A percentile compares a stretch with the other conserved stretches of the same genome.
Conservation (phyloP, 1,140 invertebrate species). For the Pinna nobilis region DNA sequence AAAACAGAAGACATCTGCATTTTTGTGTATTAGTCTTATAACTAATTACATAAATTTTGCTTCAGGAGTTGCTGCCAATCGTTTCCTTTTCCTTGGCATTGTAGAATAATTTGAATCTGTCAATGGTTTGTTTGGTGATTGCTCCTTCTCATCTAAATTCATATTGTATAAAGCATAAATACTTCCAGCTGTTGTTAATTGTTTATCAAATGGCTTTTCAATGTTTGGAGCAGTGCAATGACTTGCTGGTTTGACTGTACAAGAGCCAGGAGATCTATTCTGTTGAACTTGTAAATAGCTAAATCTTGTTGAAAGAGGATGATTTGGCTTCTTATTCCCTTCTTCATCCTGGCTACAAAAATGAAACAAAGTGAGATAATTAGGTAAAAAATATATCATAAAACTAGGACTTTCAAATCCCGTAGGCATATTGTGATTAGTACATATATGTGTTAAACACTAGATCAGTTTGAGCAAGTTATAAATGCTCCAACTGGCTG, state of each 20-base stretch:
- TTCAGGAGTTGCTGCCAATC: constrained; percentile 24
- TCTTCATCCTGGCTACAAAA: background rate
- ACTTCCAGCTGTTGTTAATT: constrained; percentile 39
- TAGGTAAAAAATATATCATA: too few species aligned
- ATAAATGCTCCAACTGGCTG: too few species aligned
- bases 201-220: constrained; percentile 34
- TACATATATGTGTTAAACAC: too few species aligned
- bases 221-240: constrained; percentile 31
- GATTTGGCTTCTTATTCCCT: background rate
- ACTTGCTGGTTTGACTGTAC: constrained; percentile 38
- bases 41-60: background rate
- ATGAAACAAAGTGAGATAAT: too few species aligned
- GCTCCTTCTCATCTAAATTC: constrained; percentile 9
- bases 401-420: too few species aligned
- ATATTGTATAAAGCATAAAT: constrained; percentile 39
- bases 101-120: constrained; percentile 23
- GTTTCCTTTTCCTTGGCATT: constrained; percentile 43
- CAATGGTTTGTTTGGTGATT: constrained; percentile 21
- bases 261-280: constrained; percentile 19
- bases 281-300: constrained; percentile 38
- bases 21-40: background rate
- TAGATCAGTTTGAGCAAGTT: too few species aligned
- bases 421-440: too few species aligned
- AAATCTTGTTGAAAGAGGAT: constrained; percentile 21
- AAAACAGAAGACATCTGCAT: background rate